These are phyloP conservation scores for Sciurus niger DNA, from an alignment of 2,113 vertebrate species.

Conservation along the genomic window DNA sequence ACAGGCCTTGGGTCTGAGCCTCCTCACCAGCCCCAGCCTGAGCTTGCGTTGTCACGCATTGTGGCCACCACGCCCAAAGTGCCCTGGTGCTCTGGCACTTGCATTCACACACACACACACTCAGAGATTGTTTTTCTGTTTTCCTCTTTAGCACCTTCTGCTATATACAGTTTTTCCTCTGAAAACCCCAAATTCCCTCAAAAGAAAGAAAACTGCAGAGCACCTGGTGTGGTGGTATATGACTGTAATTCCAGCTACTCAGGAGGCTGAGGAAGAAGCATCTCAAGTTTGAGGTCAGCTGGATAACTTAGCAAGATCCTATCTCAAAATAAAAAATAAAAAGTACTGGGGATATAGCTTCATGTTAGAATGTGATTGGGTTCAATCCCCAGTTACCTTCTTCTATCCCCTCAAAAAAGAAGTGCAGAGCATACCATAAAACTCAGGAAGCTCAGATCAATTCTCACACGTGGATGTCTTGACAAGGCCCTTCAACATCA, in stretches of 20 bases:
- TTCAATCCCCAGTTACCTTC: too few relatives aligned
- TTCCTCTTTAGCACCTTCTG: background rate
- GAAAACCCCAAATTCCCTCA: background rate
- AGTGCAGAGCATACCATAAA: background rate
- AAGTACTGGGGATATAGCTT: too few relatives aligned
- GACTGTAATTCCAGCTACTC: too few relatives aligned
- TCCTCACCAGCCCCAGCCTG: background rate
- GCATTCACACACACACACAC: background rate
- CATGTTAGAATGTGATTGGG: too few relatives aligned
- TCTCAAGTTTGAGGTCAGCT: too few relatives aligned
- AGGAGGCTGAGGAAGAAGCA: too few relatives aligned
- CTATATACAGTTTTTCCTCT: background rate
- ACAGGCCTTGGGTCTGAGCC: background rate
- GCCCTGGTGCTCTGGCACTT: background rate
- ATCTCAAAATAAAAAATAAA: too few relatives aligned
- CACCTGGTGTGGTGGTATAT: too few relatives aligned
- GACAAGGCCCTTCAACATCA: background rate
- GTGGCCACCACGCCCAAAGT: rapidly evolving
- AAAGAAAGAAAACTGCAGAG: background rate
- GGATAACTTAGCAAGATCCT: too few relatives aligned
- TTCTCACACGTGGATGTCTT: background rate
- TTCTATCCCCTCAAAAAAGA: too few relatives aligned
- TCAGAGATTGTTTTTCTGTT: too few relatives aligned
- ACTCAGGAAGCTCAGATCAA: too few relatives aligned
- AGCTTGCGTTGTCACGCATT: rapidly evolving